Conservation (phyloP, 2,797 vertebrate genomes). For the Manis pentadactyla region DNA sequence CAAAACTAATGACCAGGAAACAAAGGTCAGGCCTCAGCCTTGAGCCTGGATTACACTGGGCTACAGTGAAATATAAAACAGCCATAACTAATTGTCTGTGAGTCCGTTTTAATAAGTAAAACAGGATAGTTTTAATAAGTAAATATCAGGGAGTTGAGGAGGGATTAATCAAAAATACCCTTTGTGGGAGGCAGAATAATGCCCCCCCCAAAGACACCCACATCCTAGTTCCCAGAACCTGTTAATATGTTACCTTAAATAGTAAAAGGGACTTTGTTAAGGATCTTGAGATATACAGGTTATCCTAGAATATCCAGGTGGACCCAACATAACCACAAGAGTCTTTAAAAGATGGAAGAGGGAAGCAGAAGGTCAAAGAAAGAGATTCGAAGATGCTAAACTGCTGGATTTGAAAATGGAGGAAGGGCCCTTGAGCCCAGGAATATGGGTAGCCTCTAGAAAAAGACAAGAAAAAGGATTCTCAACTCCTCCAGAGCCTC, state of each 20-base stretch:
- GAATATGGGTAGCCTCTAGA: neutral
- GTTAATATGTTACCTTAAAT: neutral
- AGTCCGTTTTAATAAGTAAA: neutral
- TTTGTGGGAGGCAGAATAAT: neutral
- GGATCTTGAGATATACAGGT: neutral
- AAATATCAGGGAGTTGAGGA: neutral
- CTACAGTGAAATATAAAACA: neutral
- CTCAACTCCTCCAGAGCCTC: neutral
- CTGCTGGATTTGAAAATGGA: neutral
- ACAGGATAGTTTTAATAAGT: neutral
- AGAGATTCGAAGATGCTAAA: neutral
- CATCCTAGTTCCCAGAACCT: neutral
- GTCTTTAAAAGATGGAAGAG: neutral
- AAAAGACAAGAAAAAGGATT: neutral
- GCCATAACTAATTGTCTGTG: neutral
- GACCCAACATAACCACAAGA: neutral
- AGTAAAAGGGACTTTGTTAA: neutral
- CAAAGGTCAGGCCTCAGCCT: neutral
- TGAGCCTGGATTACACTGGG: neutral
- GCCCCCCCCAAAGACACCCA: neutral
- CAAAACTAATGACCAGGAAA: neutral
- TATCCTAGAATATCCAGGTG: neutral
- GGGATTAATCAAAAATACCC: neutral
- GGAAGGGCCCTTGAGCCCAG: neutral
- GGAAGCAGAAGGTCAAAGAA: neutral